These are phyloP conservation scores for Phasianus colchicus DNA, from an alignment of 2,113 vertebrate species.

Conservation along the genomic window DNA sequence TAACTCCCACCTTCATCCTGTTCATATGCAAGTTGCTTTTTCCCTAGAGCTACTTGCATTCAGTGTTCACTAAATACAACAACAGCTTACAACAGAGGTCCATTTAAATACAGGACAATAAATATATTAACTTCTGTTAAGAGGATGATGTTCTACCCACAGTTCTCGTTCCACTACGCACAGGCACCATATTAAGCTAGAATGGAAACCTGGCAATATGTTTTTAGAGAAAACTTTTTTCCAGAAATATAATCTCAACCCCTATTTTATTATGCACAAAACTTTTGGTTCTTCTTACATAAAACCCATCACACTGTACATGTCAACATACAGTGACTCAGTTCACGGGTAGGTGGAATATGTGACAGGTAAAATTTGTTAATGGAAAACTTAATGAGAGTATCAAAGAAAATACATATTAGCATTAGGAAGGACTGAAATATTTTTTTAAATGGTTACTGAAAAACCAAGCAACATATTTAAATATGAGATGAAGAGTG, in stretches of 20 bases:
- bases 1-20: background rate
- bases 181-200: background rate
- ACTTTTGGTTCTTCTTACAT: slow-evolving; percentile 53
- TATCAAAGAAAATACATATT: slow-evolving; percentile 61
- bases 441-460: slow-evolving; percentile 34
- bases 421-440: slow-evolving; percentile 54
- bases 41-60: background rate
- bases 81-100: background rate
- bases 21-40: background rate
- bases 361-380: slow-evolving; percentile 62
- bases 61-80: background rate
- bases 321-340: slow-evolving; percentile 68
- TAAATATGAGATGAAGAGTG: slow-evolving; percentile 38
- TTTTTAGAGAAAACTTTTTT: background rate
- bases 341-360: slow-evolving; percentile 64
- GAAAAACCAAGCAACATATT: slow-evolving; percentile 40
- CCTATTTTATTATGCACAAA: slow-evolving; percentile 11
- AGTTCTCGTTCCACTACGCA: background rate
- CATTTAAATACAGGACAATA: background rate
- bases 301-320: slow-evolving; percentile 30
- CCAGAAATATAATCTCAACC: slow-evolving; percentile 4
- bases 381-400: slow-evolving; percentile 61
- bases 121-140: background rate
- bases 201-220: background rate
- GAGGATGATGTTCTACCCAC: background rate